phyloP scores from a whole-genome alignment of 2,888 invertebrate genomes.

The Papilio protenor region DNA sequence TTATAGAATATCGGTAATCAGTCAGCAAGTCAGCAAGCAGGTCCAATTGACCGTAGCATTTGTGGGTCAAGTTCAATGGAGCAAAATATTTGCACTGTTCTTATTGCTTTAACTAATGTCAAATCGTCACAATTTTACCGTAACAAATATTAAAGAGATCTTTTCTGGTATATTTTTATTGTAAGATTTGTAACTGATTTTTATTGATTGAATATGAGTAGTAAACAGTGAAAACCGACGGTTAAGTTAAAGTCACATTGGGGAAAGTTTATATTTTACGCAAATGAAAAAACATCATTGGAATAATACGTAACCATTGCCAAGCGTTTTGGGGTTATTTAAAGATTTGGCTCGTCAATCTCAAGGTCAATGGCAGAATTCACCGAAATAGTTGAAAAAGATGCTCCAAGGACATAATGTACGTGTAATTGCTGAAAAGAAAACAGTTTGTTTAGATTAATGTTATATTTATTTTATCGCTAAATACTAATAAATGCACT shows the following conservation, averaged over 20 bases:
- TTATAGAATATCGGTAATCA: too few species aligned
- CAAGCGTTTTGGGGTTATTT: constrained; percentile 22
- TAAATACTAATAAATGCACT: too few species aligned
- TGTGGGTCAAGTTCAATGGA: neutral
- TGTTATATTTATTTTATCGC: neutral
- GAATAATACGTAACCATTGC: constrained; percentile 19
- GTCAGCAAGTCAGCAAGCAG: neutral
- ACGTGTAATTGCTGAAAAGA: neutral
- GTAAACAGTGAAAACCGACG: too few species aligned
- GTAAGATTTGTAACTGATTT: too few species aligned
- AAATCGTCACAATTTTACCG: neutral
- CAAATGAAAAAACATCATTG: neutral
- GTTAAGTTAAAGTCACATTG: neutral
- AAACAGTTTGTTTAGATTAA: neutral
- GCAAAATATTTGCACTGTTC: neutral
- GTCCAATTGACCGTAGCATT: neutral
- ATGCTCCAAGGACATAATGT: neutral
- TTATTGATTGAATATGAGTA: too few species aligned
- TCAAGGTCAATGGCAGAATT: constrained; percentile 12
- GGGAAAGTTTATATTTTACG: neutral
- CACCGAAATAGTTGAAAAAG: constrained; percentile 7
- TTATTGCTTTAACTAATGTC: neutral
- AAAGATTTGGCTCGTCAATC: constrained; percentile 25
- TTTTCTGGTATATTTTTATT: too few species aligned
- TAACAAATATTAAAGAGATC: neutral